Percentiles rank a stretch among this genome's conserved stretches.
These are phyloP conservation scores for Diloba caeruleocephala DNA, from an alignment of 2,888 invertebrate genomes.

Conservation along the genomic window DNA sequence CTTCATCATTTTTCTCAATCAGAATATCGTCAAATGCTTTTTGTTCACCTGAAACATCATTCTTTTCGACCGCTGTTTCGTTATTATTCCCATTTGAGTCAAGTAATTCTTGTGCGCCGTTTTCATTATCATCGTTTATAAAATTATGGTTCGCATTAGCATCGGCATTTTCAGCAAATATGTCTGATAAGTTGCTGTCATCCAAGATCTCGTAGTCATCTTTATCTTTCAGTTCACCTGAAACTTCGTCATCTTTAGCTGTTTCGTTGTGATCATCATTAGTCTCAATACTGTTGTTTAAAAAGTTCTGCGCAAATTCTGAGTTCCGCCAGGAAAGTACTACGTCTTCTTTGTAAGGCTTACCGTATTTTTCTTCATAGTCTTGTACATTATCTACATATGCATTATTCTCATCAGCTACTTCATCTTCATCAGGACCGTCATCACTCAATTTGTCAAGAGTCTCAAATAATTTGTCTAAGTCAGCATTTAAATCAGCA, in stretches of 20 bases:
- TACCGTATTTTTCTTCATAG: slow-evolving; percentile 58
- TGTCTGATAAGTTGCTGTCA: slow-evolving; percentile 55
- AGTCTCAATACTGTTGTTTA: slow-evolving; percentile 10
- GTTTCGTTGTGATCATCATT: slow-evolving; percentile 3
- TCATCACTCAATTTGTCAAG: slow-evolving; percentile 64
- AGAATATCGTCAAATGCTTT: neutral
- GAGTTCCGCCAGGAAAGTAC: slow-evolving; percentile 33
- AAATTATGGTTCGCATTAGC: neutral
- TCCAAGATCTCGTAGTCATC: slow-evolving; percentile 57
- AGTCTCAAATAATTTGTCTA: slow-evolving; percentile 69
- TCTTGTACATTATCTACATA: slow-evolving; percentile 51
- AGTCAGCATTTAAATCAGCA: slow-evolving; percentile 69
- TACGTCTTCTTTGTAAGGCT: slow-evolving; percentile 53
- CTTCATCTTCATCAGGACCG: slow-evolving; percentile 31
- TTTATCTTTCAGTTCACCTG: slow-evolving; percentile 26
- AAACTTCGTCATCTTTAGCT: neutral
- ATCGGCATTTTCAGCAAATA: slow-evolving; percentile 36
- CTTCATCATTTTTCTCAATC: slow-evolving; percentile 2
- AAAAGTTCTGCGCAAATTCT: slow-evolving; percentile 10
- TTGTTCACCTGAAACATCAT: neutral
- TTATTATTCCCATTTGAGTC: neutral
- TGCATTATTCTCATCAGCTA: slow-evolving; percentile 30
- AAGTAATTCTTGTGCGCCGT: neutral
- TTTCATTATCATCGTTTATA: neutral
- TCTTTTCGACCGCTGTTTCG: neutral